phyloP scores from a whole-genome alignment of 2,797 vertebrate species.

The Phyllotis vaccarum region DNA sequence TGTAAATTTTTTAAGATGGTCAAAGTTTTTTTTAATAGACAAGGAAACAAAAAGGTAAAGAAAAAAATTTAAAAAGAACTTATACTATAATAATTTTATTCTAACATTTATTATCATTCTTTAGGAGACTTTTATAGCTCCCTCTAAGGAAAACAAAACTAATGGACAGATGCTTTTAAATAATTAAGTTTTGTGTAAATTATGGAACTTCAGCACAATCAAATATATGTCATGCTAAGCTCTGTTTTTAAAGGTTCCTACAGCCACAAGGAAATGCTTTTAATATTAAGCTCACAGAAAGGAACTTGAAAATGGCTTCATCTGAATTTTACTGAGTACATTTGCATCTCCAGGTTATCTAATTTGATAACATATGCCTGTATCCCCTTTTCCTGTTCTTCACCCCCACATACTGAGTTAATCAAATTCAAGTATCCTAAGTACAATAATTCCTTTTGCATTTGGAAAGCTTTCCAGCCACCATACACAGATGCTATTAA shows the following conservation, averaged over 20 bases:
- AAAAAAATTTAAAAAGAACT: background rate
- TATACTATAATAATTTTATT: conserved; percentile 20
- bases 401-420: conserved; percentile 3
- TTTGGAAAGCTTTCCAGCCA: conserved; percentile 49
- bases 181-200: background rate
- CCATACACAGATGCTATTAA: conserved; percentile 29
- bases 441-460: conserved; percentile 42
- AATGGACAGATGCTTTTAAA: background rate
- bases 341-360: background rate
- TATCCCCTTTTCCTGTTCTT: background rate
- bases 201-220: background rate
- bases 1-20: background rate
- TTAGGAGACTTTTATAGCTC: conserved; percentile 16
- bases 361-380: background rate
- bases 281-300: background rate
- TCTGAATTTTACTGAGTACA: background rate
- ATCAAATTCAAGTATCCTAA: conserved; percentile 46
- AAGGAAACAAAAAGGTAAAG: conserved; percentile 30
- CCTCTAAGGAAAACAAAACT: background rate
- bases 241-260: background rate
- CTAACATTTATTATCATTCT: conserved; percentile 13
- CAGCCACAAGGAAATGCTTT: background rate
- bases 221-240: background rate
- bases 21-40: background rate
- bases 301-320: background rate